A percentile compares a stretch with the other conserved stretches of the same genome.
Conservation (phyloP, 2,888 invertebrate genomes). For the Acleris cristana region DNA sequence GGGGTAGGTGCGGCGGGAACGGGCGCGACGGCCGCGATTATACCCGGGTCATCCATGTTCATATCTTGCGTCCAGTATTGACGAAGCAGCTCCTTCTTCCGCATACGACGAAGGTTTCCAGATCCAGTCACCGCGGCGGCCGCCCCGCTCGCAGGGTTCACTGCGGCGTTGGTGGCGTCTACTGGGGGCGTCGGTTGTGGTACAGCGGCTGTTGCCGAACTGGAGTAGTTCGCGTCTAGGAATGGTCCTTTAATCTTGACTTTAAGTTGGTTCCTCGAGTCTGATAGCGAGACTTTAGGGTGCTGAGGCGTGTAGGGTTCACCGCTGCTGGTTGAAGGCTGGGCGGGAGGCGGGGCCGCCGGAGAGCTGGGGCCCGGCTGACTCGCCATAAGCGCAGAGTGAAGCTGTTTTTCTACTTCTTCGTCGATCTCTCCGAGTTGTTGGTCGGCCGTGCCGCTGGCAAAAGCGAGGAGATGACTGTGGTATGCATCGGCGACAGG, state of each 20-base stretch:
- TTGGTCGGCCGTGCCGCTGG: slow-evolving; percentile 87
- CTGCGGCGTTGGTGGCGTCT: slow-evolving; percentile 62
- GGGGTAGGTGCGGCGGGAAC: slow-evolving; percentile 85
- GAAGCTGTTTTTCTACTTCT: slow-evolving; percentile 90
- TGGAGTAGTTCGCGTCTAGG: slow-evolving; percentile 89
- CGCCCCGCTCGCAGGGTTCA: slow-evolving; percentile 70
- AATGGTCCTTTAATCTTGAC: slow-evolving; percentile 96
- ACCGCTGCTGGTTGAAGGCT: slow-evolving; percentile 8
- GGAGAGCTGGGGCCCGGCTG: slow-evolving; percentile 67
- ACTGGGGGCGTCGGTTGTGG: slow-evolving; percentile 80
- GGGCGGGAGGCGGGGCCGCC: slow-evolving; percentile 5
- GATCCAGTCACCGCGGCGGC: slow-evolving; percentile 84
- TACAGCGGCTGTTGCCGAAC: slow-evolving; percentile 83
- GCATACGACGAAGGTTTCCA: slow-evolving; percentile 92
- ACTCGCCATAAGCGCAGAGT: slow-evolving; percentile 86
- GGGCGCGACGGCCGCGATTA: slow-evolving; percentile 73
- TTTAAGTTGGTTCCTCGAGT: slow-evolving; percentile 93
- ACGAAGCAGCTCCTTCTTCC: slow-evolving; percentile 93
- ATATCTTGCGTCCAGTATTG: slow-evolving; percentile 93
- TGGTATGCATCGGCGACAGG: slow-evolving; percentile 84
- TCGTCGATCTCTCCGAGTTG: slow-evolving; percentile 90
- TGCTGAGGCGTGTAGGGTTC: slow-evolving; percentile 52
- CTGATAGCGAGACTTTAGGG: slow-evolving; percentile 89
- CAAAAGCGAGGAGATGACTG: slow-evolving; percentile 86
- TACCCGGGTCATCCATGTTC: slow-evolving; percentile 91